These are phyloP conservation scores for Scrobipalpa atriplicella DNA, from an alignment of 2,888 invertebrate species.

Conservation along the genomic window DNA sequence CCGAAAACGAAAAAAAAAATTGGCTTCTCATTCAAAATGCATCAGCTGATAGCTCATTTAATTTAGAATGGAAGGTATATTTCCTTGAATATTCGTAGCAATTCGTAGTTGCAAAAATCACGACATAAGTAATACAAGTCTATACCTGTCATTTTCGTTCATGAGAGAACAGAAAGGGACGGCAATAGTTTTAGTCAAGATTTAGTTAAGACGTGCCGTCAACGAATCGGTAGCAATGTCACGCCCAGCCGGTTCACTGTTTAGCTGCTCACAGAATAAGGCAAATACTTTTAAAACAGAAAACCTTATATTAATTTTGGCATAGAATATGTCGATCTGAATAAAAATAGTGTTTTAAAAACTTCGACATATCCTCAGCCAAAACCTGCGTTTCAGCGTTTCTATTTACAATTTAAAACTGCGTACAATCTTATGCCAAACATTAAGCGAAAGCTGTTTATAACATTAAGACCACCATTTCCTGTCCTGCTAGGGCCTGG, in stretches of 20 bases:
- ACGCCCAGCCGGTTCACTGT: neutral
- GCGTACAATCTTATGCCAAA: constrained; percentile 32
- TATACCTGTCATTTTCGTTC: too few species aligned
- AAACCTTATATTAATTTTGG: neutral
- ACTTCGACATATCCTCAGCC: neutral
- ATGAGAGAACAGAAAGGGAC: too few species aligned
- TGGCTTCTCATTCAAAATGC: too few species aligned
- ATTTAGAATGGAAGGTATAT: too few species aligned
- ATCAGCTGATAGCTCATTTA: too few species aligned
- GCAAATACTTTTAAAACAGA: neutral
- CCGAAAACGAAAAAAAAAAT: too few species aligned
- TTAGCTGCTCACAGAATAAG: neutral
- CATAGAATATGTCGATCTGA: neutral
- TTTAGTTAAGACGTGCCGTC: too few species aligned
- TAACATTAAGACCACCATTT: constrained; percentile 16
- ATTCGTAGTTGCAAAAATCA: too few species aligned
- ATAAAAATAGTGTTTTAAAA: neutral
- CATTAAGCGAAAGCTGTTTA: constrained; percentile 30
- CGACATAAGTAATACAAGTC: too few species aligned
- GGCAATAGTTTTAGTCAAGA: too few species aligned
- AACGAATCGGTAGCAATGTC: too few species aligned
- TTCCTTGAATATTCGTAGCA: too few species aligned
- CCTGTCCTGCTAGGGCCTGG: neutral
- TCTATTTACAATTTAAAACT: constrained; percentile 72
- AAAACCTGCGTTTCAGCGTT: constrained; percentile 45